Evolutionary conservation across 1,140 invertebrate genomes (phyloP).

Genomic region (Apis cerana): DNA sequence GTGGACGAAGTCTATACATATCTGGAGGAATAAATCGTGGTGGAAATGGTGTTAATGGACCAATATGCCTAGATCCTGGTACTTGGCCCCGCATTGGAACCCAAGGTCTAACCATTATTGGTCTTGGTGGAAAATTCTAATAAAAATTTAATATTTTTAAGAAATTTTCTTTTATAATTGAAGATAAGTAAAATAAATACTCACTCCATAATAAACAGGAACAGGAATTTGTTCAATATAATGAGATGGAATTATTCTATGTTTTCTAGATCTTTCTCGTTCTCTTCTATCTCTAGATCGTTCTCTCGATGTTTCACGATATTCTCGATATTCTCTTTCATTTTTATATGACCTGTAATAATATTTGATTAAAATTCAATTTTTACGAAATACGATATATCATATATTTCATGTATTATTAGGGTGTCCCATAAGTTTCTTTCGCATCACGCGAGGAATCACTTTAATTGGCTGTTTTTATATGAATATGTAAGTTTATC

Average conservation of each 20-base stretch:
- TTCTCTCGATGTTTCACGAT: constrained; percentile 41
- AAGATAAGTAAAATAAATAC: neutral
- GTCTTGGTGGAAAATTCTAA: constrained; percentile 59
- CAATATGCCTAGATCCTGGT: constrained; percentile 53
- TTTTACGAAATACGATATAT: too few relatives aligned
- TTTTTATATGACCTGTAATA: constrained; percentile 17
- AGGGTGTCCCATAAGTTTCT: too few relatives aligned
- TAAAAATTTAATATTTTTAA: neutral
- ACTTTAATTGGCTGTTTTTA: too few relatives aligned
- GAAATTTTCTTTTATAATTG: neutral
- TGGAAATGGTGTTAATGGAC: constrained; percentile 52
- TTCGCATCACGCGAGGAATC: too few relatives aligned
- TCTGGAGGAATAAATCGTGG: constrained; percentile 61
- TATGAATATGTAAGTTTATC: too few relatives aligned
- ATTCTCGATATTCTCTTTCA: constrained; percentile 44
- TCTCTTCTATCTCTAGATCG: constrained; percentile 49
- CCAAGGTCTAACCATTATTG: constrained; percentile 62
- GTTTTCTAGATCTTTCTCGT: constrained; percentile 49
- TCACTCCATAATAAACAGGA: constrained; percentile 64
- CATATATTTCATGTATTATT: too few relatives aligned
- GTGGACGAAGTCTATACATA: constrained; percentile 53
- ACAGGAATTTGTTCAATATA: constrained; percentile 60
- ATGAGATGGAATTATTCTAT: constrained; percentile 38
- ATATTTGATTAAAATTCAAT: neutral
- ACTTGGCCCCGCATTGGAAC: constrained; percentile 59